phyloP scores from a whole-genome alignment of 1,140 invertebrate genomes.

The Drosophila nannoptera region DNA sequence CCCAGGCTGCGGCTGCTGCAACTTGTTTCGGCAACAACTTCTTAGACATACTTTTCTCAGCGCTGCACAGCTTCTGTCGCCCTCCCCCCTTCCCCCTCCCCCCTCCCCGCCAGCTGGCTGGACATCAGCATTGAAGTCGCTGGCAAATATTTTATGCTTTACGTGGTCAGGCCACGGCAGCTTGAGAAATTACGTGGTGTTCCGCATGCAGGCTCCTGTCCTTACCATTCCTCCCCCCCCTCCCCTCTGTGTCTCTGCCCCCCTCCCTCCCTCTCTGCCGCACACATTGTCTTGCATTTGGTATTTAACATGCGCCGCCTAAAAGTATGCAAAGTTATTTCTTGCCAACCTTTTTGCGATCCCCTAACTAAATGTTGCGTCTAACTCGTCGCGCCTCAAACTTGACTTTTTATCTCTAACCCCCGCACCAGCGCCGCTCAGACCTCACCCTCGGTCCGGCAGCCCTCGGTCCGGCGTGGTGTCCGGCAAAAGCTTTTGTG shows the following conservation, averaged over 20 bases:
- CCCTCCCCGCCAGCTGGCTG: constrained; percentile 2
- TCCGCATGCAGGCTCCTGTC: no score
- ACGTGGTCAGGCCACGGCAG: constrained; percentile 70
- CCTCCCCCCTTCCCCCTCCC: neutral
- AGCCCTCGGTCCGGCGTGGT: neutral
- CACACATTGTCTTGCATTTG: constrained; percentile 58
- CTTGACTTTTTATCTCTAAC: constrained; percentile 68
- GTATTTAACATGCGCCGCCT: constrained; percentile 71
- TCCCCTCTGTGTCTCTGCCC: neutral
- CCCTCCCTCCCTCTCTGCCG: constrained; percentile 6
- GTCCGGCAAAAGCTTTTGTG: constrained; percentile 64
- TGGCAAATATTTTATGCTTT: constrained; percentile 75
- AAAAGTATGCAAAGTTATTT: constrained; percentile 77
- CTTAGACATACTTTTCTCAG: constrained; percentile 72
- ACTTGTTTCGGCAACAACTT: constrained; percentile 52
- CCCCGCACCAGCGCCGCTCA: neutral
- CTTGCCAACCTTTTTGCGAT: constrained; percentile 47
- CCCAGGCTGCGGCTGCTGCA: constrained; percentile 61
- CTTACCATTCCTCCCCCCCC: constrained; percentile 4
- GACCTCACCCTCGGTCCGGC: neutral
- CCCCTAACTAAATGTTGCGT: constrained; percentile 43
- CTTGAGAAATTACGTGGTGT: constrained; percentile 74
- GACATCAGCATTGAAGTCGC: constrained; percentile 36
- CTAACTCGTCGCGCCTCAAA: constrained; percentile 57
- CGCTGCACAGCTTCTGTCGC: neutral